Base-by-base conservation (phyloP, 2,888 invertebrate species). In the Lochmaea crataegi region DNA sequence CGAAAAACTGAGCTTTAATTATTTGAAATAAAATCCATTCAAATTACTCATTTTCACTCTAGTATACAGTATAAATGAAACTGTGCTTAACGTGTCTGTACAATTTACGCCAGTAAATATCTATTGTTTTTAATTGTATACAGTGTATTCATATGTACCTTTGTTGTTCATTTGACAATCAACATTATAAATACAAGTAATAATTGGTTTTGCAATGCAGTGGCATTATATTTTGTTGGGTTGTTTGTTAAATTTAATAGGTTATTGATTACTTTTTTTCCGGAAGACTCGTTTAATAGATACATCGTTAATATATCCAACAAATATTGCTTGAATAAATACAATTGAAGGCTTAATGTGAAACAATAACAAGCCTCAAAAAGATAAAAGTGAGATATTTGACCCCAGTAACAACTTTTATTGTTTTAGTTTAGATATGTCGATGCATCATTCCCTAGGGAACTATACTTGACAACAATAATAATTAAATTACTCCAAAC, bases 181-280 rank as follows among this genome's bases (percentile, higher is more conserved):
- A 42, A 57, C 45, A 48, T 42, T 42, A 22, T 26, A 42, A 64
- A 70, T 57, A 45, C 26, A 60, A 10, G 56, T 42, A 64, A 57
- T 70, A 70, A 70, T 70, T 65, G 57, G 64, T 70, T 68, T 70
- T 70, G 18, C 70, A n/a, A 10, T 70, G 56, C 57, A 41, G 32
- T 18, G 64, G 14, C 16, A 70, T 70, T 70, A 42, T 57, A 70
- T 70, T 70, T 64, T 64, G 57, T 60, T 26, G 11, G 42, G 57
- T 18, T 70, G 53, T 69, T 69, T 53, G 64, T 64, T 53, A 60
- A 64, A 57, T 57, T 64, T 56, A 64, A 64, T 70, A 56, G 53
- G 45, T n/a, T 70, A 70, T 70, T 57, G 69, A 70, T 64, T 64
- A n/a, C 16, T n/a, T n/a, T 14, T 14, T 14, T 51, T 51, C 14